phyloP scores from a whole-genome alignment of 37 sponge, comb jelly and placozoan genomes.

The Theonella swinhoei region DNA sequence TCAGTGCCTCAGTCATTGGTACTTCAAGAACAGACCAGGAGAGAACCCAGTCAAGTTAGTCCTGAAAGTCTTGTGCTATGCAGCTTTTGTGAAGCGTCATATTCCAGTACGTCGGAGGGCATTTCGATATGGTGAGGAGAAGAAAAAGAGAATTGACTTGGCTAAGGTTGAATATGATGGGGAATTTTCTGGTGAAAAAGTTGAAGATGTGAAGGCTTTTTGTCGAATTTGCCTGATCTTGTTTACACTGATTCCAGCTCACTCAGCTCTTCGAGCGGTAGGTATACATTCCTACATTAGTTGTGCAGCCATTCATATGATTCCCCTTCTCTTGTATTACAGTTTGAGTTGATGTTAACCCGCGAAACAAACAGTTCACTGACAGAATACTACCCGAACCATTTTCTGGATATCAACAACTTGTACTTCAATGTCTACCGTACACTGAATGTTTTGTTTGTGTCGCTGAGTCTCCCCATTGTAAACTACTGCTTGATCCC shows the following conservation, averaged over 20 bases:
- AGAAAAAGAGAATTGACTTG: constrained; percentile 2
- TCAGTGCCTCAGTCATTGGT: neutral
- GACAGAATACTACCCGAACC: neutral
- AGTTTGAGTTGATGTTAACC: neutral
- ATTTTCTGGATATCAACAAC: neutral
- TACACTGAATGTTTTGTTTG: neutral
- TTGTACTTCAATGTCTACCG: neutral
- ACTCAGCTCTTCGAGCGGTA: neutral
- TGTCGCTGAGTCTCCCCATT: neutral
- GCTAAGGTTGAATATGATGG: constrained; percentile 11
- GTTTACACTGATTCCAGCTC: neutral
- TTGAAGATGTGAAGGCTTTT: constrained; percentile 34
- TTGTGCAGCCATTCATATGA: neutral
- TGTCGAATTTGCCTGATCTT: constrained; percentile 30
- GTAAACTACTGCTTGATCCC: constrained; percentile 37
- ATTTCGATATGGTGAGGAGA: constrained; percentile 14
- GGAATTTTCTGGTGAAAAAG: neutral
- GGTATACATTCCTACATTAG: neutral
- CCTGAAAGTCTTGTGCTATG: constrained; percentile 4
- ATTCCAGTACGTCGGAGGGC: neutral
- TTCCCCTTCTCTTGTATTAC: neutral
- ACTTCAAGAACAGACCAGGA: neutral
- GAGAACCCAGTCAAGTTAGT: constrained; percentile 8
- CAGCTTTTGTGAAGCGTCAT: neutral
- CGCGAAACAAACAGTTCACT: neutral